Evolutionary conservation across 2,113 vertebrate species (phyloP), one percentile per base, ranked within the genome.

Genomic region (Cepphus grylle): DNA sequence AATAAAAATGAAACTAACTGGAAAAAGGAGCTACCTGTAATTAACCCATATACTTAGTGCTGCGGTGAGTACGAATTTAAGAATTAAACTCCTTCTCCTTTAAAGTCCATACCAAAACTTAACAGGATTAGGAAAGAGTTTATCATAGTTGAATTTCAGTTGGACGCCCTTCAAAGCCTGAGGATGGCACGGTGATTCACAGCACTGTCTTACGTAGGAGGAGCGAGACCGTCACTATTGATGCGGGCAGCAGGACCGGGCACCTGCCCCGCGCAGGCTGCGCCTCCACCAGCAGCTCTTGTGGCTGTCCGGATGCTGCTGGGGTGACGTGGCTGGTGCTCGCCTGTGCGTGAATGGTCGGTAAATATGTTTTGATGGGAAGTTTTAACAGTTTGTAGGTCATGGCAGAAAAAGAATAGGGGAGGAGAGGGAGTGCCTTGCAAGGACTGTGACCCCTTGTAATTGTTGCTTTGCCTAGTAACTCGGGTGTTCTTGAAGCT

Each of bases 281-380:
- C 30, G 38, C 52, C 4, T 29, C 27, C 67, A 30, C 8, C 11
- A 11, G 71, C 25, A 58, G 59, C 45, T 66, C 32, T 0, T 1
- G 1, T 21, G 32, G 16, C 45, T 62, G 12, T 52, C n/a, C 80
- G 40, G 29, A 11, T 23, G 8, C 56, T 52, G 45, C 38, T 55
- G 71, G 56, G 7, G 53, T 27, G 88, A 50, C 30, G 53, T 2
- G 0, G 30, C 50, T 25, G 9, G 15, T 0, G 0, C 17, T 73
- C 22, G 53, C 32, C 5, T 18, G 22, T 6, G 7, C 1, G 1
- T 15, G 29, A 47, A 27, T 17, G 36, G 20, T 16, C 88, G 71
- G 40, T 13, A 84, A 67, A 61, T 25, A 7, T 0, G 3, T 49
- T 63, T 17, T 47, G 40, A 21, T 72, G 26, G 27, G 20, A 65